These are phyloP conservation scores for Chrysolina americana DNA, from an alignment of 2,888 invertebrate genomes.

Conservation along the genomic window DNA sequence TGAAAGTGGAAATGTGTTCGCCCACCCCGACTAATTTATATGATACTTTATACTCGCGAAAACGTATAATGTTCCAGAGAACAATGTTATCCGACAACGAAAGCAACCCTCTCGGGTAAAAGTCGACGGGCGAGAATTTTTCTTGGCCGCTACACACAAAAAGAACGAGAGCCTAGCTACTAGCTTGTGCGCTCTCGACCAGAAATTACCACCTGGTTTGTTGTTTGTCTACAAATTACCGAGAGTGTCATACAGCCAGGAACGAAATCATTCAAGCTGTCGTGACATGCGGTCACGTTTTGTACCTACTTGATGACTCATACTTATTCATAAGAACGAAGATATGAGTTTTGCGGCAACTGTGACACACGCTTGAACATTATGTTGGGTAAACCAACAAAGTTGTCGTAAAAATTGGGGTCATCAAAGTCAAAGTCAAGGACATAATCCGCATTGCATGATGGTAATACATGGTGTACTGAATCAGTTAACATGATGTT, in stretches of 20 bases:
- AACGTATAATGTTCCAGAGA: slow-evolving; percentile 27
- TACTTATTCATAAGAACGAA: background rate
- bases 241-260: background rate
- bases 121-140: slow-evolving; percentile 33
- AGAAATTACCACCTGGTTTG: slow-evolving; percentile 30
- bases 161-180: slow-evolving; percentile 24
- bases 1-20: slow-evolving; percentile 25
- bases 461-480: too few relatives aligned
- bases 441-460: too few relatives aligned
- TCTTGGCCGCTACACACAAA: slow-evolving; percentile 27
- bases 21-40: slow-evolving; percentile 28
- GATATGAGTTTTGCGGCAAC: too few relatives aligned
- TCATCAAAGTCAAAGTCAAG: too few relatives aligned
- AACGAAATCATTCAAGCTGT: slow-evolving; percentile 8
- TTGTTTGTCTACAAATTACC: slow-evolving; percentile 30
- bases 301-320: background rate
- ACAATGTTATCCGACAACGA: slow-evolving; percentile 31
- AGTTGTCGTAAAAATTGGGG: too few relatives aligned
- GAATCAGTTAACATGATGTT: too few relatives aligned
- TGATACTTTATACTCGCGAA: slow-evolving; percentile 22
- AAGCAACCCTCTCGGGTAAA: slow-evolving; percentile 30
- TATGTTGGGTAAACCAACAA: too few relatives aligned
- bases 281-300: slow-evolving; percentile 2
- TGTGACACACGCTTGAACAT: too few relatives aligned
- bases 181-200: slow-evolving; percentile 26